Percentiles rank a stretch among this genome's conserved stretches.
Evolutionary conservation across 23 tunicate genomes (phyloP).

Genomic region (Trididemnum miniatum): DNA sequence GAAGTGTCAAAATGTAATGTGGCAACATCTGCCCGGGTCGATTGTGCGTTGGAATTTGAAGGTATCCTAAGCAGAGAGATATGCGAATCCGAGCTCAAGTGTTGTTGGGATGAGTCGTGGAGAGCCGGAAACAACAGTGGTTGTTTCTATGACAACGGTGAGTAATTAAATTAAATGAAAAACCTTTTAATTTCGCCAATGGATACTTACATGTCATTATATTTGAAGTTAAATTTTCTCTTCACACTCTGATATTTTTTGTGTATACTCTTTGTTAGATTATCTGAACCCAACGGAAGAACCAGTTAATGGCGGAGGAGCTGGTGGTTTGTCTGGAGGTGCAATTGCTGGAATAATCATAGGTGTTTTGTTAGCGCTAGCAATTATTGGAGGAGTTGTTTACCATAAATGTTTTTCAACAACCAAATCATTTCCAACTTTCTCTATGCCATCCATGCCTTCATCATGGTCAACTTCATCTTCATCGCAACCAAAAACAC

Average conservation of each 20-base stretch:
- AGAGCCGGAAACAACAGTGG: constrained; percentile 56
- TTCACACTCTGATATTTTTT: too few relatives aligned
- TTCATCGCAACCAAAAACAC: not conserved
- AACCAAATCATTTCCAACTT: constrained; percentile 27
- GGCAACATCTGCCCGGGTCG: constrained; percentile 14
- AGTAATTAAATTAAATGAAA: too few relatives aligned
- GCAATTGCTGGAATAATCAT: constrained; percentile 82
- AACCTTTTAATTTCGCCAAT: too few relatives aligned
- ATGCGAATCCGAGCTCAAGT: constrained; percentile 49
- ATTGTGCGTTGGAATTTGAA: constrained; percentile 44
- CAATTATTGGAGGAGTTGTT: constrained; percentile 40
- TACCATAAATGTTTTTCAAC: constrained; percentile 17
- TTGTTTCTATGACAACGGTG: constrained; percentile 73
- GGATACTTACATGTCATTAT: too few relatives aligned
- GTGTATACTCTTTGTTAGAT: too few relatives aligned
- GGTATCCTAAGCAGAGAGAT: constrained; percentile 54
- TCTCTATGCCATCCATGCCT: constrained; percentile 50
- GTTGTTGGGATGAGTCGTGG: constrained; percentile 61
- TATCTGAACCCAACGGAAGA: constrained; percentile 33
- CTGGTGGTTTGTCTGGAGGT: constrained; percentile 65
- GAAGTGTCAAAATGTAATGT: constrained; percentile 66
- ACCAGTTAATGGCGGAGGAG: constrained; percentile 41
- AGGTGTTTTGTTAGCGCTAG: constrained; percentile 52
- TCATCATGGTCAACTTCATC: constrained; percentile 35
- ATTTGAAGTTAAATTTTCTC: too few relatives aligned